Percentiles rank a stretch among this genome's conserved stretches.
phyloP scores from a whole-genome alignment of 2,113 vertebrate species.

The Mirza zaza region DNA sequence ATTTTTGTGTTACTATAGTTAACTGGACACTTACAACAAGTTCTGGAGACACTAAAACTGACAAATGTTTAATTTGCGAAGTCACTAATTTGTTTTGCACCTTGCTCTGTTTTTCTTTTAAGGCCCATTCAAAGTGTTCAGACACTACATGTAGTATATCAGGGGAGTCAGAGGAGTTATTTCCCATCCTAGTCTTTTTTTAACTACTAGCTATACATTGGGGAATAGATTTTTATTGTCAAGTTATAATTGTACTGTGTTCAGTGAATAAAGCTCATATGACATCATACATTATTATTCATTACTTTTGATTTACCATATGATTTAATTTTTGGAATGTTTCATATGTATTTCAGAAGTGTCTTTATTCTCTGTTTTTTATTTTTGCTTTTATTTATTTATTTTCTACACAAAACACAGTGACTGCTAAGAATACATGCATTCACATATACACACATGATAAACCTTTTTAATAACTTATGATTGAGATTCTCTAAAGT shows the following conservation, averaged over 20 bases:
- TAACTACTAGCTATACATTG: background rate
- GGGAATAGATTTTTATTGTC: background rate
- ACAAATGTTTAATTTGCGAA: background rate
- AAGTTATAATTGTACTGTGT: background rate
- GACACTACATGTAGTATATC: too few species aligned
- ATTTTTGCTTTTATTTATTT: background rate
- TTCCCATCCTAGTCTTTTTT: background rate
- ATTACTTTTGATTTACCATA: background rate
- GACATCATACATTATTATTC: background rate
- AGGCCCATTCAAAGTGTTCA: background rate
- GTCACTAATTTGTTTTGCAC: background rate
- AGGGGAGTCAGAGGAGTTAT: background rate
- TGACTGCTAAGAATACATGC: background rate
- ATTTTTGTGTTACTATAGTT: background rate
- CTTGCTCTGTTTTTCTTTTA: background rate
- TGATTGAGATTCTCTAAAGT: background rate
- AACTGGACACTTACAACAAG: background rate
- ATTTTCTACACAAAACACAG: background rate
- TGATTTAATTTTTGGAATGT: background rate
- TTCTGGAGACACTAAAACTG: background rate
- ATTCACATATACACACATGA: background rate
- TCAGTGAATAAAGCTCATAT: background rate
- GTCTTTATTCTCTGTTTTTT: background rate
- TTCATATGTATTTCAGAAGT: background rate
- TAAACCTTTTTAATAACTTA: background rate